A percentile compares a stretch with the other conserved stretches of the same genome.
phyloP scores from a whole-genome alignment of 2,888 invertebrate species.

The Elysia crispata region DNA sequence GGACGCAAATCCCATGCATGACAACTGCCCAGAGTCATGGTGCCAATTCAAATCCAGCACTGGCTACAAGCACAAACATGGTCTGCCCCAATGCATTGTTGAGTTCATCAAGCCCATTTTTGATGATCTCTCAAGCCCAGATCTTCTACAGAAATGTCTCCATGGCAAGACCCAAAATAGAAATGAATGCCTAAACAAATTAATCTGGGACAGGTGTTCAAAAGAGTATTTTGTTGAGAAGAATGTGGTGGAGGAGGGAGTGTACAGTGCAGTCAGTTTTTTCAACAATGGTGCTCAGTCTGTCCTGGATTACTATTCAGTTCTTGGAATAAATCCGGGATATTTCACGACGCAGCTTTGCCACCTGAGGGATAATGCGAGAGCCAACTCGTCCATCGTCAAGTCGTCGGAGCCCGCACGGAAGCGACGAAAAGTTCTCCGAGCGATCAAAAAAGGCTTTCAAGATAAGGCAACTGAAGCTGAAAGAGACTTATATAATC shows the following conservation, averaged over 20 bases:
- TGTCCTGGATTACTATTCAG: background rate
- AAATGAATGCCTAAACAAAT: slow-evolving; percentile 10
- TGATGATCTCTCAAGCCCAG: background rate
- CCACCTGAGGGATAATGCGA: no score
- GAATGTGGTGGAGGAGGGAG: background rate
- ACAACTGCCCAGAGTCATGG: slow-evolving; percentile 2
- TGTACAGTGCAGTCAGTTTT: background rate
- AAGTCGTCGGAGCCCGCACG: background rate
- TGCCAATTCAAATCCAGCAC: background rate
- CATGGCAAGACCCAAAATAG: slow-evolving; percentile 24
- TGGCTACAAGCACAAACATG: slow-evolving; percentile 20
- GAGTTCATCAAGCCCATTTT: slow-evolving; percentile 1
- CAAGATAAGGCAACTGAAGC: background rate
- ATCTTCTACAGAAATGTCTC: slow-evolving; percentile 2
- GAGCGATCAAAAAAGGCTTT: slow-evolving; percentile 27
- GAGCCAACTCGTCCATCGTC: background rate
- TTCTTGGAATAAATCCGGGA: background rate
- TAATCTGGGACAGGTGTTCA: slow-evolving; percentile 2
- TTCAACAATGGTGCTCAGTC: slow-evolving; percentile 10
- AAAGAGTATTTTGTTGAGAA: slow-evolving; percentile 4
- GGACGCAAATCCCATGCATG: background rate
- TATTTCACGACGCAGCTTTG: no score
- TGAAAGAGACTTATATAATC: slow-evolving; percentile 1
- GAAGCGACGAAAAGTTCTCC: background rate
- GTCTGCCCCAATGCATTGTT: background rate